phyloP scores from a whole-genome alignment of 2,888 invertebrate species.

The Nomada goodeniana region DNA sequence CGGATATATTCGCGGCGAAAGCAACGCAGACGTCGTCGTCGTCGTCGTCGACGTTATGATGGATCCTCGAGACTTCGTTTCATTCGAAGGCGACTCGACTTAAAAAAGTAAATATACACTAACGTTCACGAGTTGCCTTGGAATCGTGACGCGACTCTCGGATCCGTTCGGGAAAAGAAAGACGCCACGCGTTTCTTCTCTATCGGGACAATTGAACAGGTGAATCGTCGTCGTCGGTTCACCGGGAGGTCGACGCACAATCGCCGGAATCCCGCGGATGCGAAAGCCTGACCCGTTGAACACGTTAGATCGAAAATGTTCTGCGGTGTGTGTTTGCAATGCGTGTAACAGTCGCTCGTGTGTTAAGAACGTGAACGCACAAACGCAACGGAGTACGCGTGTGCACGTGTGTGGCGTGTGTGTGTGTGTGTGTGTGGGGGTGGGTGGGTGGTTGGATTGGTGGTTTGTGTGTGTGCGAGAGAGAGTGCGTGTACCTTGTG shows the following conservation, averaged over 20 bases:
- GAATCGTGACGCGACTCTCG: slow-evolving; percentile 28
- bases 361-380: not conserved
- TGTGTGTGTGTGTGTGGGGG: not conserved
- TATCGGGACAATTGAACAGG: not conserved
- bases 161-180: slow-evolving; percentile 1
- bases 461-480: not conserved
- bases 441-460: no score
- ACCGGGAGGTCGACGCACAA: not conserved
- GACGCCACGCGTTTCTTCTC: not conserved
- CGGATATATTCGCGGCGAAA: not conserved
- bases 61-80: slow-evolving; percentile 35
- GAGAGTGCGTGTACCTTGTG: slow-evolving; percentile 37
- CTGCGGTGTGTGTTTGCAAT: slow-evolving; percentile 21
- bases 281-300: slow-evolving; percentile 38
- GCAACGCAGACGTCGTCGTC: not conserved
- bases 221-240: not conserved
- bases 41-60: not conserved
- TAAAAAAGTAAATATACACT: slow-evolving; percentile 55
- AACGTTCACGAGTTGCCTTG: slow-evolving; percentile 41
- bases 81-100: slow-evolving; percentile 47
- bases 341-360: not conserved
- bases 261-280: slow-evolving; percentile 26
- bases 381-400: not conserved
- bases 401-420: slow-evolving; percentile 3
- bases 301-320: slow-evolving; percentile 52